These are phyloP conservation scores for Clarias magur DNA, from an alignment of 2,113 vertebrate genomes.

Conservation along the genomic window DNA sequence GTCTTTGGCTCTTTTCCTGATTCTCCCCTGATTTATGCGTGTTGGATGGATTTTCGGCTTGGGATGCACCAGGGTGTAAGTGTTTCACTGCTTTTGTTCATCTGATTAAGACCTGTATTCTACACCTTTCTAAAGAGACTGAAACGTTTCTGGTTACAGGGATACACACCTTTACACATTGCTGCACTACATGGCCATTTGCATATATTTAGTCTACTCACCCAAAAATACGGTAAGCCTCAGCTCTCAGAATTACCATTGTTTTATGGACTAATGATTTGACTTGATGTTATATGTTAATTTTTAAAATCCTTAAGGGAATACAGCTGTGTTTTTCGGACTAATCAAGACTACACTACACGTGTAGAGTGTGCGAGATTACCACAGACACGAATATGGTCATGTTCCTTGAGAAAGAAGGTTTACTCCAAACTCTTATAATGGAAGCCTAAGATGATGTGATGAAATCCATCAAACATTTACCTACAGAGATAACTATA, in stretches of 20 bases:
- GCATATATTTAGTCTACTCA: constrained; percentile 73
- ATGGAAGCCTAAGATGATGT: background rate
- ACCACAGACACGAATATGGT: background rate
- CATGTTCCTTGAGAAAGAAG: background rate
- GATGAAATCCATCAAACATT: background rate
- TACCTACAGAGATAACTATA: background rate
- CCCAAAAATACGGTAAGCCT: constrained; percentile 70
- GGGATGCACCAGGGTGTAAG: constrained; percentile 74
- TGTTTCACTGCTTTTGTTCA: constrained; percentile 24
- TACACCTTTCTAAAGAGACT: background rate
- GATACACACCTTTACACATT: constrained; percentile 80
- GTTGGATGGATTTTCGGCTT: constrained; percentile 47
- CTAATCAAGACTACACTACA: background rate
- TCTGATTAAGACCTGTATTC: no score
- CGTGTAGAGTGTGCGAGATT: background rate
- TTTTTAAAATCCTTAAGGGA: background rate
- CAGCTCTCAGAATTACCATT: background rate
- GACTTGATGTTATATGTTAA: background rate
- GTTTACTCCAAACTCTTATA: background rate
- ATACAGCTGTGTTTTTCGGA: background rate
- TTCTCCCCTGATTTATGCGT: background rate
- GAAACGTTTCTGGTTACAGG: constrained; percentile 61
- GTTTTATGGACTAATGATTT: background rate
- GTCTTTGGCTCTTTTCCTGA: background rate
- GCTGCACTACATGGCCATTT: constrained; percentile 76